Evolutionary conservation across 2,113 vertebrate species (phyloP).

Genomic region (Aphelocoma coerulescens): DNA sequence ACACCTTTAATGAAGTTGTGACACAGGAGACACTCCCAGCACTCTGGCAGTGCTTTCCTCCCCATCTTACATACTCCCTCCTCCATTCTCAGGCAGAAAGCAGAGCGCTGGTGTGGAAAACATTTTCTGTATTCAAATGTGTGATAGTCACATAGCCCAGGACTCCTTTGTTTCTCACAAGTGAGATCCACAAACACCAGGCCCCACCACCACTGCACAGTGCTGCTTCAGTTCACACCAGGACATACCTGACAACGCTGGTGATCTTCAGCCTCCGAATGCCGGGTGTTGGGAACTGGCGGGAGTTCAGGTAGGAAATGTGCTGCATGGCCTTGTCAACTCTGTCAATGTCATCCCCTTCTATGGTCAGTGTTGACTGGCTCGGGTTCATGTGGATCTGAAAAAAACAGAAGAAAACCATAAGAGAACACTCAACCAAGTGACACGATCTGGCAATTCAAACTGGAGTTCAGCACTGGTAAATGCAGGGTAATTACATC

Average conservation of each 20-base stretch:
- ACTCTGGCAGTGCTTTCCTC: background rate
- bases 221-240: accelerated
- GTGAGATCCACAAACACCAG: accelerated
- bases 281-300: constrained; percentile 95
- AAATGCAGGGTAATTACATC: background rate
- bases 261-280: constrained; percentile 88
- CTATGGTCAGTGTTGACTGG: constrained; percentile 83
- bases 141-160: background rate
- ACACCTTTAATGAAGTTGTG: background rate
- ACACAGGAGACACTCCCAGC: background rate
- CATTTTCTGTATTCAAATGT: accelerated
- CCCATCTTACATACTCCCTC: background rate
- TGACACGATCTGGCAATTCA: background rate
- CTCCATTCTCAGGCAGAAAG: background rate
- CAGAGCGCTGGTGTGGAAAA: background rate
- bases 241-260: constrained; percentile 82
- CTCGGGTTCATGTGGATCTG: constrained; percentile 89
- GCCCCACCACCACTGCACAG: background rate
- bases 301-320: constrained; percentile 90
- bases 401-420: accelerated
- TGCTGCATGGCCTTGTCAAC: constrained; percentile 94
- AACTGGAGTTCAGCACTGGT: background rate
- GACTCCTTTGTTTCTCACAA: background rate
- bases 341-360: constrained; percentile 85
- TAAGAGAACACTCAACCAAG: background rate